Evolutionary conservation across 1,140 invertebrate species (phyloP).

Genomic region (Homalodisca vitripennis): DNA sequence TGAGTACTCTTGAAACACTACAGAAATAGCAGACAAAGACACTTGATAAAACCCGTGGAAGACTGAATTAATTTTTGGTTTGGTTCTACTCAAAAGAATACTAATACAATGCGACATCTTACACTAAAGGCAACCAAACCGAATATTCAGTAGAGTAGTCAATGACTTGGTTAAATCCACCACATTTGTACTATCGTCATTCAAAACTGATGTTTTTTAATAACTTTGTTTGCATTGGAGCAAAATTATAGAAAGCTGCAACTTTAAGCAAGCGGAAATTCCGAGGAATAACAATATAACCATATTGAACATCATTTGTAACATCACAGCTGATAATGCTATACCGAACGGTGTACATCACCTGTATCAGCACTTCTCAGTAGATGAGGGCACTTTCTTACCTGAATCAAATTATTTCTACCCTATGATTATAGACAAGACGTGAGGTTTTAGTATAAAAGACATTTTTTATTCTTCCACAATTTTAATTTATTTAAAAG

Average conservation of each 20-base stretch:
- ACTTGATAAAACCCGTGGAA: constrained; percentile 19
- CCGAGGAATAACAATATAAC: not conserved
- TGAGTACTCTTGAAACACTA: no score
- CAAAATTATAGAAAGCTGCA: not conserved
- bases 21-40: not conserved
- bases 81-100: constrained; percentile 18
- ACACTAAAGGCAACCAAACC: not conserved
- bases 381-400: not conserved
- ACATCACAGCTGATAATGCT: not conserved
- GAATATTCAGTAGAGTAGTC: constrained; percentile 6
- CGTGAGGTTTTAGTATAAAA: no score
- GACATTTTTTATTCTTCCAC: no score
- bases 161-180: constrained; percentile 18
- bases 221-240: not conserved
- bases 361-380: not conserved
- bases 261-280: not conserved
- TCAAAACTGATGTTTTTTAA: not conserved
- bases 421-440: not conserved
- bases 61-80: constrained; percentile 16
- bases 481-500: no score
- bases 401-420: not conserved
- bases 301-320: not conserved
- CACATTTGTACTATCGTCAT: not conserved
- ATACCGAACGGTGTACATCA: not conserved
- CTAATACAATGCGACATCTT: constrained; percentile 21